A percentile compares a stretch with the other conserved stretches of the same genome.
These are phyloP conservation scores for Lottia gigantea DNA, from an alignment of 2,888 invertebrate species.

Conservation along the genomic window DNA sequence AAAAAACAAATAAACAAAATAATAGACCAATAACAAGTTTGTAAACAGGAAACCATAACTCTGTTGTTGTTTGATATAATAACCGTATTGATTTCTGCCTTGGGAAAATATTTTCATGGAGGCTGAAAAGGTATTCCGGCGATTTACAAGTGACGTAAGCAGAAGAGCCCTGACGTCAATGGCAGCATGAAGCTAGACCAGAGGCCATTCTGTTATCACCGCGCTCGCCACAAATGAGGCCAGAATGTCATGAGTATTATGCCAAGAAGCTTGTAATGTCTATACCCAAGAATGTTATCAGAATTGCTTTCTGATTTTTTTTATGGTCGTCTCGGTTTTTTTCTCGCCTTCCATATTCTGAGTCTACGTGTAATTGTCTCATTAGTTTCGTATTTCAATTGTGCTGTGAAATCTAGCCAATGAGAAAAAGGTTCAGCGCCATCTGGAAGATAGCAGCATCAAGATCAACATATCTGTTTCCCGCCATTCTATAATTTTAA, in stretches of 20 bases:
- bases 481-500: neutral
- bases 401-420: neutral
- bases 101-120: too few species aligned
- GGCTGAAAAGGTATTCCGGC: neutral
- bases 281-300: neutral
- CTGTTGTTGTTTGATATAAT: too few species aligned
- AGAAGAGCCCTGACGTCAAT: slow-evolving; percentile 23
- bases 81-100: too few species aligned
- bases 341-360: neutral
- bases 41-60: too few species aligned
- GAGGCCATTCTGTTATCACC: neutral
- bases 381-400: slow-evolving; percentile 9
- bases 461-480: neutral
- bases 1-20: too few species aligned
- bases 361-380: neutral
- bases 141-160: slow-evolving; percentile 20
- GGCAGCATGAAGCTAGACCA: neutral
- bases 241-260: neutral
- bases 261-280: neutral
- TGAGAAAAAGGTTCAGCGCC: neutral
- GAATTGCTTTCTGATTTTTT: neutral
- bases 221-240: neutral
- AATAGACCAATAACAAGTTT: too few species aligned
- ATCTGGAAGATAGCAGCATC: neutral
- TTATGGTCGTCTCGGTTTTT: neutral